Percentiles rank a stretch among this genome's conserved stretches.
phyloP scores from a whole-genome alignment of 64 coral and sea anemone species.

The Trachythela sp. region DNA sequence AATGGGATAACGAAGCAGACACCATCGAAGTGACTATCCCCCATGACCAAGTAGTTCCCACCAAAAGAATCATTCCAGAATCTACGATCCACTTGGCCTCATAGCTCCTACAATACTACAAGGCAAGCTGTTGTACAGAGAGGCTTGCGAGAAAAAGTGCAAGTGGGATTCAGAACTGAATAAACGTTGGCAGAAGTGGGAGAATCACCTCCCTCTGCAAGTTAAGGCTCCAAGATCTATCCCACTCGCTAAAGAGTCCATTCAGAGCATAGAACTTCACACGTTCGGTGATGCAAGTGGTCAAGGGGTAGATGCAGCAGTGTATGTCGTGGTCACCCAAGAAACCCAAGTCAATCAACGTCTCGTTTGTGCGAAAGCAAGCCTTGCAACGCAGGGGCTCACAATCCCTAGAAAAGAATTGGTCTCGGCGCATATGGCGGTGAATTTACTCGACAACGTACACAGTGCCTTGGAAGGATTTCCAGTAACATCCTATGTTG shows the following conservation, averaged over 20 bases:
- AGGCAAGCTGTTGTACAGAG: conserved; percentile 11
- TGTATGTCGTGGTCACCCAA: neutral
- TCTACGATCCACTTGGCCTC: conserved; percentile 21
- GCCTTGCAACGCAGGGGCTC: neutral
- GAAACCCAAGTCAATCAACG: neutral
- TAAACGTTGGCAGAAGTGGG: neutral
- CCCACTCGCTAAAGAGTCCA: neutral
- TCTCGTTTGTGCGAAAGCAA: neutral
- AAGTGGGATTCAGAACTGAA: neutral
- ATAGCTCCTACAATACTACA: conserved; percentile 15
- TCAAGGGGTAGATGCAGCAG: neutral
- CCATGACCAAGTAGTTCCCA: neutral
- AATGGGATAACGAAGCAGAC: conserved; percentile 40
- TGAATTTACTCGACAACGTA: neutral
- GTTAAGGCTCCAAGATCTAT: neutral
- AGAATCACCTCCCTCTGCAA: neutral
- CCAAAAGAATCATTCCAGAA: conserved; percentile 10
- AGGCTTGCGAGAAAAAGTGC: conserved; percentile 15
- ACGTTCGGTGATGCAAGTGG: neutral
- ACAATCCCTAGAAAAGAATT: neutral
- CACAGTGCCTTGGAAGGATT: neutral
- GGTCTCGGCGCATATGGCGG: neutral
- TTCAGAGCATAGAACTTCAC: neutral
- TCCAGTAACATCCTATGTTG: neutral
- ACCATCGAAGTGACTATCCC: conserved; percentile 29